These are phyloP conservation scores for Pelosia muscerda DNA, from an alignment of 2,888 invertebrate species.

Conservation along the genomic window DNA sequence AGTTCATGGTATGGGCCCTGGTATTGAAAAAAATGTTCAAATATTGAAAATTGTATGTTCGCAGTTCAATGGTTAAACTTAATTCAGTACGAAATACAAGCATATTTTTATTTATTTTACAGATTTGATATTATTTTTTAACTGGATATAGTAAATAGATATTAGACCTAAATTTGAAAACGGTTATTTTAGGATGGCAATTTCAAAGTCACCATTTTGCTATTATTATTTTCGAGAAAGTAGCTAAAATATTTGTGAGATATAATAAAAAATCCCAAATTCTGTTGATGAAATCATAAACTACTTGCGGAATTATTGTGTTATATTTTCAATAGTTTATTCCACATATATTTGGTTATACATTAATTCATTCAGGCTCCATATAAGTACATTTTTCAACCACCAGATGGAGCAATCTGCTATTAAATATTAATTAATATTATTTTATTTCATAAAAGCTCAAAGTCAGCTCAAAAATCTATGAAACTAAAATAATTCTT, in stretches of 20 bases:
- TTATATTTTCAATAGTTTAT: not conserved
- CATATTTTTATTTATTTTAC: conserved; percentile 50
- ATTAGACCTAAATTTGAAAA: not conserved
- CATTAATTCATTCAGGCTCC: conserved; percentile 33
- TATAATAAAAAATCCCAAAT: not conserved
- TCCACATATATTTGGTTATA: not conserved
- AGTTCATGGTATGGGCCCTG: too few species aligned
- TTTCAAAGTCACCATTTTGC: not conserved
- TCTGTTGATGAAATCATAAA: not conserved
- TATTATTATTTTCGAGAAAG: not conserved
- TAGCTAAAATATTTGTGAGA: conserved; percentile 1
- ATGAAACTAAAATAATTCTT: conserved; percentile 50
- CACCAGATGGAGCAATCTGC: conserved; percentile 49
- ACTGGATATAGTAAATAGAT: conserved; percentile 22
- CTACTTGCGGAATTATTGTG: not conserved
- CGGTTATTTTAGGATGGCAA: not conserved
- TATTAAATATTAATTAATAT: conserved; percentile 54
- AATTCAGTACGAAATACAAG: conserved; percentile 24
- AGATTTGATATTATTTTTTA: conserved; percentile 45
- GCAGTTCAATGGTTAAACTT: conserved; percentile 29
- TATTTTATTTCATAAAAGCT: conserved; percentile 81
- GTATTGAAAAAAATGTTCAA: not conserved
- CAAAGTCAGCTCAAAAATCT: conserved; percentile 83
- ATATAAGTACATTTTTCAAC: conserved; percentile 69
- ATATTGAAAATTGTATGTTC: not conserved